Base-by-base conservation (phyloP, 2,888 invertebrate species). In the Leptarthrus brevirostris region DNA sequence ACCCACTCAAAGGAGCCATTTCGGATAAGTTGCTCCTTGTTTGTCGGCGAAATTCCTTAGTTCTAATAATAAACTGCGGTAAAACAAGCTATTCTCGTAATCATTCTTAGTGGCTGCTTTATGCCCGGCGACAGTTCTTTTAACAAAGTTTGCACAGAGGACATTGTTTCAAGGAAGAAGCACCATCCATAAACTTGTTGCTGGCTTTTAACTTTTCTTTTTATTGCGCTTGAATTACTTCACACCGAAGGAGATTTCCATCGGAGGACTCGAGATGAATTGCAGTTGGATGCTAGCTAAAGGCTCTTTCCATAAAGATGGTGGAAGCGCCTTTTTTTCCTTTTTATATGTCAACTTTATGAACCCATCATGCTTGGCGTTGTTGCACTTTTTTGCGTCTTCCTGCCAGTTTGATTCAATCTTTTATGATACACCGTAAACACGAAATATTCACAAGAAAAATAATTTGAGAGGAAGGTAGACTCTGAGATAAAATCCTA, bases 201-300 rank as follows among this genome's bases (percentile, higher is more conserved):
- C 56, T 18, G 56, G 56, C 56, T 26, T 30, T 56, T 56, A 26
- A 30, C 56, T 56, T 56, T 56, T 56, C 56, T 16, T 56, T 24
- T 56, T 56, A 56, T 56, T 56, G 56, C 56, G 56, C 56, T 56
- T 30, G 56, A 56, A 56, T 56, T 56, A 56, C 56, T 56, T 56
- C 56, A 56, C 56, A 56, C 56, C 30, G 26, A 56, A 30, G 56
- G 16, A 56, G 56, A 56, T 56, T 56, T 56, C 30, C 30, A 56
- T 56, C 56, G 56, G 56, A 14, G 3, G n/a, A 26, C 26, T 16
- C 24, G 34, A 30, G 56, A 56, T 56, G 56, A 56, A 56, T 54
- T 56, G 24, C 30, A 16, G 56, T 30, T 2, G 26, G 56, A 16
- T 30, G 30, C 4, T 30, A 8, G 30, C n/a, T 30, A 56, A n/a